Base-by-base conservation (phyloP, 2,888 invertebrate species). In the Aelia acuminata region DNA sequence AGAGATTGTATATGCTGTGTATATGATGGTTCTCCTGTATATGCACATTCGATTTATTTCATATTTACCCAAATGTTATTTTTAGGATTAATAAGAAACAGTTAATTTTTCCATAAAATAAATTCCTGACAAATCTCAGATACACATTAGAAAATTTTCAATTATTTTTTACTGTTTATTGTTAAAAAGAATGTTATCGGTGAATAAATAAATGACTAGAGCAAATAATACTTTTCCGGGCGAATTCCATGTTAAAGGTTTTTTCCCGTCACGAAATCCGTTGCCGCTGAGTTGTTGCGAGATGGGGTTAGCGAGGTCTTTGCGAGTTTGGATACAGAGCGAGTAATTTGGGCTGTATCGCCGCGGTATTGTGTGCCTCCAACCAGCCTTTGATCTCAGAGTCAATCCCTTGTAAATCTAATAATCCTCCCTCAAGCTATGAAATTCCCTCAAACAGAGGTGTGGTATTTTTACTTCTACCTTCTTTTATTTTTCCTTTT, bases 341-440 rank as follows among this genome's bases (percentile, higher is more conserved):
- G 63, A 18, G 63, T 70, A 70, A 70, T 70, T 70, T 70, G 63
- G 63, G 63, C 63, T 70, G 35, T 35, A 70, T 70, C 63, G 63
- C 63, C 31, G 18, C 63, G 13, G 63, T 70, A 70, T 70, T 70
- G 63, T 70, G 63, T 70, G 13, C 26, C 20, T 70, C 31, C 63
- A 70, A 35, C 35, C 63, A 70, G 31, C 63, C 63, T 70, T 70
- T 70, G 63, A 70, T 70, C 63, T 70, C 18, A 2, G 18, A 70
- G 31, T 70, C 63, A 70, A 70, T 70, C 63, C 35, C 63, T 8
- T 70, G 63, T 70, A 70, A 70, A 70, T 70, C 63, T 70, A 70
- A 70, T 70, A 70, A 70, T 26, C 63, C 63, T 35, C 8, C 20
- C 63, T 4, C 20, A 5, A 35, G 63, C 10, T 70, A 70, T 70